Percentiles rank a stretch among this genome's conserved stretches.
Conservation (phyloP, 2,888 invertebrate species). For the Drymonia ruficornis region DNA sequence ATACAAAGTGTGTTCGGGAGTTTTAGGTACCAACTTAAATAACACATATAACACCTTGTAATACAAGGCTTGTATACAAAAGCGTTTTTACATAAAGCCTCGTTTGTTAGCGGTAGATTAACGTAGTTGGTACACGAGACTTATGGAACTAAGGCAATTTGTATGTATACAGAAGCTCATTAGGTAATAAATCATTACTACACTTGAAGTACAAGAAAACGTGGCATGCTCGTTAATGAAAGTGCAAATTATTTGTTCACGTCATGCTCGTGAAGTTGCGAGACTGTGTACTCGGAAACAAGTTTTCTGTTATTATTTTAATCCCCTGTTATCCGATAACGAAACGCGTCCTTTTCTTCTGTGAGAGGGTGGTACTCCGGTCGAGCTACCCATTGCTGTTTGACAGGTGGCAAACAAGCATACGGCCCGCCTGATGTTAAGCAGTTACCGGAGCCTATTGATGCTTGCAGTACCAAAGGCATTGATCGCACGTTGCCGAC, state of each 20-base stretch:
- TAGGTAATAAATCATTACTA: conserved; percentile 45
- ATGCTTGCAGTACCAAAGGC: too few relatives aligned
- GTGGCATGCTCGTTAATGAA: conserved; percentile 41
- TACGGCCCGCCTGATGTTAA: too few relatives aligned
- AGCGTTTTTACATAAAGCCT: conserved; percentile 10
- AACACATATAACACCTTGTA: too few relatives aligned
- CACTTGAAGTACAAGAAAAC: conserved; percentile 34
- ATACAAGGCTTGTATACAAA: too few relatives aligned
- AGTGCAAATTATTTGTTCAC: conserved; percentile 44
- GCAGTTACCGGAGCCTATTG: too few relatives aligned
- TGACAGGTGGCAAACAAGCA: too few relatives aligned
- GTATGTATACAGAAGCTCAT: conserved; percentile 29
- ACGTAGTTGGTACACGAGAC: conserved; percentile 18
- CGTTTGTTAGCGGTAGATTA: conserved; percentile 14
- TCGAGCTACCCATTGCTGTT: too few relatives aligned
- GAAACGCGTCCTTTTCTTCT: too few relatives aligned
- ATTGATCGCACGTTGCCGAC: too few relatives aligned
- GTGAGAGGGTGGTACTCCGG: too few relatives aligned
- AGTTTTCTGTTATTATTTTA: conserved; percentile 26
- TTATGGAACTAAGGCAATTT: conserved; percentile 31
- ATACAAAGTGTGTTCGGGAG: too few relatives aligned
- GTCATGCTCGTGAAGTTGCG: conserved; percentile 18
- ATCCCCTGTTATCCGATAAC: not conserved
- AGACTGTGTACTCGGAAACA: not conserved
- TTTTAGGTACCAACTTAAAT: too few relatives aligned